Conservation (phyloP, 1,140 invertebrate species). For the Phymastichus coffea region DNA sequence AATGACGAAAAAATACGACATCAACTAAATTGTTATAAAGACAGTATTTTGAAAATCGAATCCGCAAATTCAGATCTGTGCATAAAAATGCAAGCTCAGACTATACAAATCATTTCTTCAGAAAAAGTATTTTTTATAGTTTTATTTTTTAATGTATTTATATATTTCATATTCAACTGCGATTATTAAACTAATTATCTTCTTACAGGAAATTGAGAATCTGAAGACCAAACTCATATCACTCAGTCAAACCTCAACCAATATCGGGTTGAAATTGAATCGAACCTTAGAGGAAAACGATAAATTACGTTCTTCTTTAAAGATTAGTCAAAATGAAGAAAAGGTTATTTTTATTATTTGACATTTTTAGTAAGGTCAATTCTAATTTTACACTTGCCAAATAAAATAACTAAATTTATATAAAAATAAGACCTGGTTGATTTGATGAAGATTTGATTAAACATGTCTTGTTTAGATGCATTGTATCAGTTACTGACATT, state of each 20-base stretch:
- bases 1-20: conserved; percentile 51
- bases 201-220: conserved; percentile 48
- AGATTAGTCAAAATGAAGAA: conserved; percentile 53
- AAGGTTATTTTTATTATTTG: no score
- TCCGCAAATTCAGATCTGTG: conserved; percentile 36
- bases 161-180: conserved; percentile 7
- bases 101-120: conserved; percentile 47
- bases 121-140: conserved; percentile 47
- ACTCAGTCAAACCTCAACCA: conserved; percentile 42
- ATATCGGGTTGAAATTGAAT: conserved; percentile 51
- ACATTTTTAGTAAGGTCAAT: no score
- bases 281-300: conserved; percentile 55
- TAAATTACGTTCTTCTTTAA: conserved; percentile 48
- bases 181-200: not conserved
- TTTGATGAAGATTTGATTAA: conserved; percentile 13
- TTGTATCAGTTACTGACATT: no score
- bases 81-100: conserved; percentile 47
- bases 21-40: conserved; percentile 43
- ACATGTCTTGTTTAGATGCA: no score
- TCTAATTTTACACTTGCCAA: no score
- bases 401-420: no score
- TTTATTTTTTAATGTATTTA: conserved; percentile 1
- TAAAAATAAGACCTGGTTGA: conserved; percentile 17
- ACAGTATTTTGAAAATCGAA: conserved; percentile 52
- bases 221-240: conserved; percentile 55